Percentiles rank a stretch among this genome's conserved stretches.
Conservation (phyloP, 2,888 invertebrate species). For the Anthrax anthrax region DNA sequence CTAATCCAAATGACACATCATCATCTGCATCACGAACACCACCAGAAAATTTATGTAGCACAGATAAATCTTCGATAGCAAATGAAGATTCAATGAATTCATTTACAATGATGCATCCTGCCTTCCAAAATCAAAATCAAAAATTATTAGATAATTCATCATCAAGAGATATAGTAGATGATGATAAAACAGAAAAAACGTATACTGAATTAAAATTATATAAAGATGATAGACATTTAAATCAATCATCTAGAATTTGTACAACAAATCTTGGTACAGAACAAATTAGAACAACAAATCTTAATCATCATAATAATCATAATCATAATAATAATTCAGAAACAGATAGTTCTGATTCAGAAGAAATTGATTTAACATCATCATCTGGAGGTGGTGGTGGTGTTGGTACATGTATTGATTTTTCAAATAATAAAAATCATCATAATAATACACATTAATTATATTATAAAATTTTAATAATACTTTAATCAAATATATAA, state of each 20-base stretch:
- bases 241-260: constrained; percentile 1
- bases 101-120: constrained; percentile 34
- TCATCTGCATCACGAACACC: constrained; percentile 7
- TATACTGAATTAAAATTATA: constrained; percentile 33
- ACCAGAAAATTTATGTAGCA: constrained; percentile 26
- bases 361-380: constrained; percentile 34
- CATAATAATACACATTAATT: constrained; percentile 1
- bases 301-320: neutral
- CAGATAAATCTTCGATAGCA: constrained; percentile 15
- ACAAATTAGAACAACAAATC: neutral
- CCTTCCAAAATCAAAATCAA: constrained; percentile 22
- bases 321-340: constrained; percentile 11
- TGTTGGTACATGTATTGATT: constrained; percentile 34
- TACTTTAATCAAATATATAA: too few species aligned
- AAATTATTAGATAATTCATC: neutral
- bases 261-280: neutral
- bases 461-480: too few species aligned
- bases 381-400: too few species aligned
- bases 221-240: constrained; percentile 18
- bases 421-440: constrained; percentile 28
- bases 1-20: constrained; percentile 6
- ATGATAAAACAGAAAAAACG: constrained; percentile 24
- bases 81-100: constrained; percentile 14
- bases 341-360: constrained; percentile 32
- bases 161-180: neutral